phyloP scores from a whole-genome alignment of 2,888 invertebrate species.

The Alloplasta piceator region DNA sequence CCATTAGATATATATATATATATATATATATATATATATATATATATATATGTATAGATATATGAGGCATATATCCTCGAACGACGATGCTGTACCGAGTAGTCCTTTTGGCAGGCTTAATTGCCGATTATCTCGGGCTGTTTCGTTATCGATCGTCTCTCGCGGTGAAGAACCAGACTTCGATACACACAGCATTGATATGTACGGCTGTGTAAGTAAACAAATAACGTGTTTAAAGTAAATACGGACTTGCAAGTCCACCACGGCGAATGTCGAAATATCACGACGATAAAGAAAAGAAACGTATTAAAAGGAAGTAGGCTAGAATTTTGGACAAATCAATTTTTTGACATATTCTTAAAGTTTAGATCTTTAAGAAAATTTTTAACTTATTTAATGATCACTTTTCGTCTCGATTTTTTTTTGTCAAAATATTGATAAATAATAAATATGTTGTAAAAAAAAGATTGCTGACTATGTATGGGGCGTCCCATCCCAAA shows the following conservation, averaged over 20 bases:
- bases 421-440: too few relatives aligned
- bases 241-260: background rate
- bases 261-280: too few relatives aligned
- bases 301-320: too few relatives aligned
- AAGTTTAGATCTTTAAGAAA: too few relatives aligned
- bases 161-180: conserved; percentile 35
- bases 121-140: conserved; percentile 76
- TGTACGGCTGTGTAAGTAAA: conserved; percentile 1
- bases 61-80: background rate
- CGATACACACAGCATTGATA: conserved; percentile 22
- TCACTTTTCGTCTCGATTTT: too few relatives aligned
- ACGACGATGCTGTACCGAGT: conserved; percentile 37
- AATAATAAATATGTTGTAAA: too few relatives aligned
- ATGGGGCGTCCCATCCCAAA: too few relatives aligned
- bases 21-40: background rate
- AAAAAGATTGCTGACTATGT: too few relatives aligned
- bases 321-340: too few relatives aligned
- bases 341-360: too few relatives aligned
- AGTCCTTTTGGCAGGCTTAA: conserved; percentile 75
- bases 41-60: background rate
- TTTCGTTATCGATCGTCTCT: conserved; percentile 62
- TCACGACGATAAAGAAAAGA: too few relatives aligned
- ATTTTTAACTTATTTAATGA: too few relatives aligned
- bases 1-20: conserved; percentile 9
- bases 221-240: conserved; percentile 10